These are phyloP conservation scores for Anthoscopus minutus DNA, from an alignment of 2,113 vertebrate genomes.

Conservation along the genomic window DNA sequence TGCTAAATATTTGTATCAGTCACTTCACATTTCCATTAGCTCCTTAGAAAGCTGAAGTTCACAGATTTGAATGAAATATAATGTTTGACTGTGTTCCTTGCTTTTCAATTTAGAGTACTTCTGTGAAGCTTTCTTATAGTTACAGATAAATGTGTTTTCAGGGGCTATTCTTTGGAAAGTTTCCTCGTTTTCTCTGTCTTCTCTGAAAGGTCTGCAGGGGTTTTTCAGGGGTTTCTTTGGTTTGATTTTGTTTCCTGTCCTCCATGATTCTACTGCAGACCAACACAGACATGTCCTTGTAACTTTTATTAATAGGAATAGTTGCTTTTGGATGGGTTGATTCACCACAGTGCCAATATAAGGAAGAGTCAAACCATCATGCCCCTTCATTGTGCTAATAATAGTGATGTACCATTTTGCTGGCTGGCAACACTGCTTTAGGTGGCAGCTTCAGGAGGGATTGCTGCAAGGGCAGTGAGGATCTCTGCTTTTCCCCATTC, in stretches of 20 bases:
- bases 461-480: background rate
- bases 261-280: background rate
- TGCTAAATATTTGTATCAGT: constrained; percentile 42
- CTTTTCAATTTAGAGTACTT: background rate
- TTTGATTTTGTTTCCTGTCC: background rate
- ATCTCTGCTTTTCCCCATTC: background rate
- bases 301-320: background rate
- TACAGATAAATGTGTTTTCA: background rate
- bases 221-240: fast-evolving
- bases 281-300: background rate
- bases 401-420: background rate
- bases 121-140: background rate
- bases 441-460: background rate
- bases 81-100: background rate
- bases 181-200: background rate
- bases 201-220: background rate
- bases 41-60: constrained; percentile 25
- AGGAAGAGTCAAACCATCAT: background rate
- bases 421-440: background rate
- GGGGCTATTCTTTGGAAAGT: background rate
- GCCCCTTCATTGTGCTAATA: background rate
- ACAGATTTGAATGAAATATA: background rate
- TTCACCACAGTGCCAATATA: background rate
- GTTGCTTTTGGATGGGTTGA: background rate
- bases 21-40: constrained; percentile 29